Base-by-base conservation (phyloP, 2,797 vertebrate species). In the Anguilla marmorata region DNA sequence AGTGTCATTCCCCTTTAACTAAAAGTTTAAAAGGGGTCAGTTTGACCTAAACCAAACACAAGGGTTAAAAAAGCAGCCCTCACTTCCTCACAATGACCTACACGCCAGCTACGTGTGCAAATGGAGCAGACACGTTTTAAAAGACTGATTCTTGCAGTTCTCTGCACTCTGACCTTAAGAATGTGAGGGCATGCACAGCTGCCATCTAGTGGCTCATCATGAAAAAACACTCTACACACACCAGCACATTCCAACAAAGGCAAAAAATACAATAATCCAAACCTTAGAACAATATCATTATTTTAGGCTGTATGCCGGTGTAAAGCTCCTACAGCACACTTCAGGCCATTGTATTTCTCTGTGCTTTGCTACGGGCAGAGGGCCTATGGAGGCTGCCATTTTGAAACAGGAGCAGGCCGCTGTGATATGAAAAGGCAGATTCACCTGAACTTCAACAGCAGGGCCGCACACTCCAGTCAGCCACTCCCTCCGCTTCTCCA, bases 141-240 rank as follows among this genome's bases (percentile, higher is more conserved):
- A 69, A 66, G 5, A 9, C 5, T 3, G 63, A 76, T 76, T 37
- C 33, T 3, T 76, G 63, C 72, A 76, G 72, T 76, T 16, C 8
- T 76, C 27, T 33, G 14, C 14, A 45, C 74, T 33, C 1, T 79
- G 16, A 41, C 74, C 37, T 16, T 8, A 79, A 41, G 33, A 6
- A n/a, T 48, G 41, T 8, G 9, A 48, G 16, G 79, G 11, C 24
- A 82, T 82, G 41, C 24, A 1, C 19, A 24, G 79, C 9, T 30
- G 76, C 85, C 88, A 66, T 72, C 88, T 86, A 56, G 85, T 86
- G 88, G 79, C 30, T 9, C 11, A 9, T 45, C 58, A 72, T 8
- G 41, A 33, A 69, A 83, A 8, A 54, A 14, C 16, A 16, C 33
- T 14, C 14, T 21, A 24, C 12, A 9, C 54, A 37, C 50, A 52